Base-by-base conservation (phyloP, 2,113 vertebrate genomes). In the Lophochroa leadbeateri region DNA sequence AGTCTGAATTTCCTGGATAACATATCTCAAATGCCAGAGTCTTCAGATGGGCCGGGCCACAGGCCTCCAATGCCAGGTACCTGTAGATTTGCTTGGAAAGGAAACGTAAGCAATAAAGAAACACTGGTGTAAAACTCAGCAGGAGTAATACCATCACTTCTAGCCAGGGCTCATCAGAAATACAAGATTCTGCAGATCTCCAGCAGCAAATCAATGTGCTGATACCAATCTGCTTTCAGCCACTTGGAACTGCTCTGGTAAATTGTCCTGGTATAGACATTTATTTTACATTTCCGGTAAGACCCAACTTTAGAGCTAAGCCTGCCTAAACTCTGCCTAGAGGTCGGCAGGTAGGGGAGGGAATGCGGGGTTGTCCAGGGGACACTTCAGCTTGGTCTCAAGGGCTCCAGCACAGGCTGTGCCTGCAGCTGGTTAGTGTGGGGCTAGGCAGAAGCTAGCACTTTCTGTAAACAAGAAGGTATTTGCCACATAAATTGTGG, bases 151-250 rank as follows among this genome's bases (percentile, higher is more conserved):
- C 13, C 31, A 82, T 29, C 64, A 86, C 71, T n/a, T 39, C 61
- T 79, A 74, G 46, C 61, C 60, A 74, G 70, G 39, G 27, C 58
- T 70, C 50, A 88, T 63, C 68, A 95, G 88, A 97, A 97, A 95
- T 79, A 81, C 20, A 92, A 72, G 71, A 79, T 57, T 82, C 88
- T 95, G 53, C 65, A 44, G 74, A 37, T 90, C 90, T 90, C 79
- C 87, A 91, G 61, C 68, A 95, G 68, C 71, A 91, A 82, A 93
- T 83, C 88, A 93, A 68, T 29, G n/a, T 37, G 52, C 74, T 96
- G 77, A 87, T 76, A 92, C 60, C 94, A 94, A 96, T 91, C 71
- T 77, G 78, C 88, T 95, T 95, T 94, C 69, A 72, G 82, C 67
- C 37, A 5, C 58, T 94, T 68, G 61, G 65, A 94, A 90, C 53